These are phyloP conservation scores for Geotrupes spiniger DNA, from an alignment of 2,888 invertebrate genomes.

Conservation along the genomic window DNA sequence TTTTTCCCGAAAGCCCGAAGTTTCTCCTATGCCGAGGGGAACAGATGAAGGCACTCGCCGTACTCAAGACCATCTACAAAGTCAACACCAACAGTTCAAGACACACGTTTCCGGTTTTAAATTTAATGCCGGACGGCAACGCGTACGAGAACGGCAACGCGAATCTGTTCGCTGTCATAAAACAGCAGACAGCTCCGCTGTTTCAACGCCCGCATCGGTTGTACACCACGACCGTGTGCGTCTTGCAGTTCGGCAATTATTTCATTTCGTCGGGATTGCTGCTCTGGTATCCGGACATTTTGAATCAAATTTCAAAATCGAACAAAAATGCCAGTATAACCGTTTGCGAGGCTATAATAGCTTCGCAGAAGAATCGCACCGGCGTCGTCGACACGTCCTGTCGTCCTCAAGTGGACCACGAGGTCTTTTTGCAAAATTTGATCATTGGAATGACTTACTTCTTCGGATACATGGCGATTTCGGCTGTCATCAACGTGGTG, in stretches of 20 bases:
- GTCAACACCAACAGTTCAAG: slow-evolving; percentile 51
- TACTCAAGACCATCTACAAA: slow-evolving; percentile 60
- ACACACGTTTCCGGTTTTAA: slow-evolving; percentile 52
- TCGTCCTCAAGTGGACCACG: slow-evolving; percentile 15
- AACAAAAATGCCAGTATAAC: slow-evolving; percentile 22
- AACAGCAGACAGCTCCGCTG: slow-evolving; percentile 28
- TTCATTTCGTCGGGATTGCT: slow-evolving; percentile 34
- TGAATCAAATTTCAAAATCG: slow-evolving; percentile 30
- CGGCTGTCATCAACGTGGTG: slow-evolving; percentile 23
- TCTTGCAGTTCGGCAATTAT: slow-evolving; percentile 34
- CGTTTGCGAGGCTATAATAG: slow-evolving; percentile 33
- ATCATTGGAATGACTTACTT: slow-evolving; percentile 25
- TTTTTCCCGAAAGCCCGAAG: slow-evolving; percentile 77
- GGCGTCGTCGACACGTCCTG: slow-evolving; percentile 6
- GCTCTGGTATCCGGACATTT: slow-evolving; percentile 39
- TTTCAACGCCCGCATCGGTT: slow-evolving; percentile 29
- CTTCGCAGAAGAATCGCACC: slow-evolving; percentile 8
- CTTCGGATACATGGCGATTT: slow-evolving; percentile 25
- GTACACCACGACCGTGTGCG: slow-evolving; percentile 29
- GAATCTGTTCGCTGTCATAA: slow-evolving; percentile 22
- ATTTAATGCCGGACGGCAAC: slow-evolving; percentile 11
- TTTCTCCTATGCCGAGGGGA: slow-evolving; percentile 53
- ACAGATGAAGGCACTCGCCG: slow-evolving; percentile 56
- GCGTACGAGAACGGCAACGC: slow-evolving; percentile 10
- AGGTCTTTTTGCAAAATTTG: slow-evolving; percentile 27